Base-by-base conservation (phyloP, 2,888 invertebrate species). In the Pheosia tremula region DNA sequence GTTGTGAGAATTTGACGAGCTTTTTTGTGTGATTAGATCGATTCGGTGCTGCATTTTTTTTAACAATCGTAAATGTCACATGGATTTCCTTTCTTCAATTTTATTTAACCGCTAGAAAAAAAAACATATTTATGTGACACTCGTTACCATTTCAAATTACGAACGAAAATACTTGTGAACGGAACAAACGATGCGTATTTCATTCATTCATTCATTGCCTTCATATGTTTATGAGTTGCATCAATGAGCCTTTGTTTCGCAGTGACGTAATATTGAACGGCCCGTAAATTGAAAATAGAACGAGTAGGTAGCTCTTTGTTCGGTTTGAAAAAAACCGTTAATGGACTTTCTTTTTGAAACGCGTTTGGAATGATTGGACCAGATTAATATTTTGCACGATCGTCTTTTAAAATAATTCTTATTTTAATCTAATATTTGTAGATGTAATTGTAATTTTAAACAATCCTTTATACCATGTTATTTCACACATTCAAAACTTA, bases 261-360 rank as follows among this genome's bases (percentile, higher is more conserved):
- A 69, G 77, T 91, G 89, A 89, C 87, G 90, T 86, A 87, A 89
- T 83, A 71, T 1, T 24, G 77, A 82, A 82, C 59, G 70, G 59
- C 75, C 75, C 81, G 63, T 84, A 87, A 83, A 85, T 86, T 78
- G 77, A 87, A 90, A 88, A 91, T 89, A 89, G 89, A 86, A 88
- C 83, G 70, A 58, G 57, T 50, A 62, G 63, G 78, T 50, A 59
- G 62, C 78, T 81, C 89, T 89, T 91, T 92, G 90, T 91, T 90
- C 79, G 71, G 70, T 63, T 58, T 41, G 59, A 79, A 85, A 83
- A 81, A 82, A 79, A 69, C 67, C 75, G 79, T 82, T 81, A 79
- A 72, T 72, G 58, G 64, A 62, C 63, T 77, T 74, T 67, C 60
- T 67, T 67, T 76, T 71, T 70, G 67, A 62, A 43, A 43, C 3